Evolutionary conservation across 2,113 vertebrate genomes (phyloP).

Genomic region (Caranx ignobilis): DNA sequence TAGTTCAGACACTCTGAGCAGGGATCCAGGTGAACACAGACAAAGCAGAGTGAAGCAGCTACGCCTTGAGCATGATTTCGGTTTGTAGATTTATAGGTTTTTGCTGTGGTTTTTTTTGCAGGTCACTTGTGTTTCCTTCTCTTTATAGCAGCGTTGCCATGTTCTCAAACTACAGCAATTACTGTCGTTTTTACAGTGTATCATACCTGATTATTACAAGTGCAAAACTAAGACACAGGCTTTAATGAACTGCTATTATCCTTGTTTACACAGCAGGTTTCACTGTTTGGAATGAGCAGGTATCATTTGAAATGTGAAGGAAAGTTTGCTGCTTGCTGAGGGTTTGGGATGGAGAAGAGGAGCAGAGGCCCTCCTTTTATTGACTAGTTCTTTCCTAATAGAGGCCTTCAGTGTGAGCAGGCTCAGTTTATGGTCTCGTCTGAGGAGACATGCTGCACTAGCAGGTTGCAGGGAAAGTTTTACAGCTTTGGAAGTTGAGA

Average conservation of each 20-base stretch:
- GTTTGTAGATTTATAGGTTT: too few relatives aligned
- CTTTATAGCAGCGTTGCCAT: background rate
- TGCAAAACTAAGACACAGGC: background rate
- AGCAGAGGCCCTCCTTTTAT: background rate
- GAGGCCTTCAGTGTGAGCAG: slow-evolving; percentile 4
- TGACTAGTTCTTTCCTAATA: slow-evolving; percentile 5
- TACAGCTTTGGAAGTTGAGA: slow-evolving; percentile 12
- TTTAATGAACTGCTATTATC: background rate
- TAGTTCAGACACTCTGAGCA: background rate
- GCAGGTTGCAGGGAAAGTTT: slow-evolving; percentile 25
- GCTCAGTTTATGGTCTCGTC: slow-evolving; percentile 26
- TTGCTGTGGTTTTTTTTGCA: too few relatives aligned
- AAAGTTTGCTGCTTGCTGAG: background rate
- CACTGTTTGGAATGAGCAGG: background rate
- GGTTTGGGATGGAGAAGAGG: background rate
- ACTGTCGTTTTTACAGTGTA: background rate
- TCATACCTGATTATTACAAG: background rate
- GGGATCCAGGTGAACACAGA: background rate
- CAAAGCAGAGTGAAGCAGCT: background rate
- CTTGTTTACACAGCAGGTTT: too few relatives aligned
- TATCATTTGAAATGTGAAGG: background rate
- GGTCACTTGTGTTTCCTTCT: too few relatives aligned
- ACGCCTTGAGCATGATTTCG: background rate
- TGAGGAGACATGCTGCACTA: slow-evolving; percentile 3
- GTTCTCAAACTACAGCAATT: background rate